Percentiles rank a stretch among this genome's conserved stretches.
These are phyloP conservation scores for Phrixothrix hirtus DNA, from an alignment of 2,888 invertebrate genomes.

Conservation along the genomic window DNA sequence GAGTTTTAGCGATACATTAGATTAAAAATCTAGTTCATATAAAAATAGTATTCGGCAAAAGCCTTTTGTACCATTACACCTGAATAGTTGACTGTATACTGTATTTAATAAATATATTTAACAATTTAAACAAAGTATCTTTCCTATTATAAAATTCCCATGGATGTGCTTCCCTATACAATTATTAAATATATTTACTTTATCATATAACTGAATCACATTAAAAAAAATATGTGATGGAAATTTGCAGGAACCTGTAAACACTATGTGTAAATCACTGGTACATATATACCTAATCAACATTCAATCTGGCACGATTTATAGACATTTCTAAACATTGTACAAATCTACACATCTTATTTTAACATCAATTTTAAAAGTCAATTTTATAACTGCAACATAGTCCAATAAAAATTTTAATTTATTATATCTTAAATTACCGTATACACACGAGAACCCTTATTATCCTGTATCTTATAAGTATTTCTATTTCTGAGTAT, in stretches of 20 bases:
- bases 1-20: constrained; percentile 34
- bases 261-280: constrained; percentile 34
- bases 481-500: constrained; percentile 39
- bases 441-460: constrained; percentile 57
- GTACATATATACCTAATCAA: constrained; percentile 35
- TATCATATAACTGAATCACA: constrained; percentile 11
- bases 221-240: constrained; percentile 21
- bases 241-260: constrained; percentile 31
- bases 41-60: constrained; percentile 57
- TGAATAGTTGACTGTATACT: constrained; percentile 49
- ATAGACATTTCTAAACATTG: constrained; percentile 40
- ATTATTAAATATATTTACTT: constrained; percentile 31
- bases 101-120: constrained; percentile 28
- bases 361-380: constrained; percentile 46
- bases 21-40: constrained; percentile 50
- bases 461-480: constrained; percentile 52
- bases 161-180: constrained; percentile 18
- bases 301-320: constrained; percentile 43
- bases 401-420: constrained; percentile 43
- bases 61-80: constrained; percentile 55
- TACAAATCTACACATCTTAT: constrained; percentile 48
- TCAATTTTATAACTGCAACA: constrained; percentile 51
- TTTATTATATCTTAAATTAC: constrained; percentile 40
- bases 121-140: constrained; percentile 23
- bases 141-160: constrained; percentile 28